Base-by-base conservation (phyloP, 2,888 invertebrate species). In the Tineola bisselliella region DNA sequence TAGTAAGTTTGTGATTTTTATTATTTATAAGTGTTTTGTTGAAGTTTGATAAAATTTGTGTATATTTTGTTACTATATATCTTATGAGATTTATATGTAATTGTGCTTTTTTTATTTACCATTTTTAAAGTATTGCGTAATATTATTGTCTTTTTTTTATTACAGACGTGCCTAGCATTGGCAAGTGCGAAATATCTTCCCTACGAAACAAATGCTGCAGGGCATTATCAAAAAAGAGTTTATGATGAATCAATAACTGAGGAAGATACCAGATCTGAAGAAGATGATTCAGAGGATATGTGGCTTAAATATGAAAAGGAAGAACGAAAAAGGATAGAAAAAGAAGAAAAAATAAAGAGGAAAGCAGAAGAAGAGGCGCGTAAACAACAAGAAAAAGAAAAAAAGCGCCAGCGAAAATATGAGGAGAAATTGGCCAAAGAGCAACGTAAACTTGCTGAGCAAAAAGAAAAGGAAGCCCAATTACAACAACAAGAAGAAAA, bases 131-230 rank as follows among this genome's bases (percentile, higher is more conserved):
- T n/a, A n/a, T n/a, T n/a, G n/a, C n/a, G n/a, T n/a, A n/a, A n/a
- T n/a, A n/a, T n/a, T n/a, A n/a, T n/a, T n/a, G n/a, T n/a, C n/a
- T n/a, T 52, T 52, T 10, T 5, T 65, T 61, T 64, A 31, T 81
- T 83, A 62, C 71, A 87, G 87, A 73, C 78, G 63, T 77, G 79
- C 71, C 65, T 83, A 33, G 33, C 58, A 58, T 64, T 79, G 62
- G 80, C 73, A 62, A 78, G 77, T 66, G 84, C 87, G 69, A 86
- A 86, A 76, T 79, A 86, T 68, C 66, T 87, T 63, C 84, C 84
- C 13, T 70, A 79, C 65, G 81, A 84, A 66, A 61, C 64, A 65
- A 69, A 66, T 61, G 70, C 71, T 64, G 67, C 73, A 19, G 71
- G 66, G 62, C 66, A 68, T 58, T 75, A 61, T 66, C 74, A 65